Evolutionary conservation across 2,888 invertebrate genomes (phyloP).

Genomic region (Acrocera orbiculus): DNA sequence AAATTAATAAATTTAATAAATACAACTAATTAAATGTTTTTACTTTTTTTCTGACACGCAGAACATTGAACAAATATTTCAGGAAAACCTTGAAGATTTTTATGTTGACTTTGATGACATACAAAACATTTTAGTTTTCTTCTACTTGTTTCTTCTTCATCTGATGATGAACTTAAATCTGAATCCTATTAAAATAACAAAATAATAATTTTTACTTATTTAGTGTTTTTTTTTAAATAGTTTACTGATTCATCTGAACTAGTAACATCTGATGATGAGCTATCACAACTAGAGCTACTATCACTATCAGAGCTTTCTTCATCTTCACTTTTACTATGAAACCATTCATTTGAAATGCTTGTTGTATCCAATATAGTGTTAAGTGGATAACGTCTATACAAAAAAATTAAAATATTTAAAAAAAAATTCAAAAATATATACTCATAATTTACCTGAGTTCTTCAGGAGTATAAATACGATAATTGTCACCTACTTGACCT

Average conservation of each 20-base stretch:
- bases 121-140: slow-evolving; percentile 36
- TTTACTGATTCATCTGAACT: slow-evolving; percentile 14
- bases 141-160: slow-evolving; percentile 22
- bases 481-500: slow-evolving; percentile 88
- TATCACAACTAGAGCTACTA: slow-evolving; percentile 19
- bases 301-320: slow-evolving; percentile 26
- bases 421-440: background rate
- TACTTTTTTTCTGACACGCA: slow-evolving; percentile 39
- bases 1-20: slow-evolving; percentile 1
- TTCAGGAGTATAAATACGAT: slow-evolving; percentile 57
- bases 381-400: slow-evolving; percentile 66
- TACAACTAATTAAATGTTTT: slow-evolving; percentile 14
- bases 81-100: slow-evolving; percentile 39
- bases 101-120: slow-evolving; percentile 38
- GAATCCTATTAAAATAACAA: slow-evolving; percentile 11
- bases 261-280: slow-evolving; percentile 11
- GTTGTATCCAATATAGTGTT: slow-evolving; percentile 54
- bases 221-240: background rate
- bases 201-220: too few species aligned
- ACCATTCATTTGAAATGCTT: slow-evolving; percentile 11
- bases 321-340: slow-evolving; percentile 7
- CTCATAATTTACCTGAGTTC: slow-evolving; percentile 45
- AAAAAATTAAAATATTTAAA: slow-evolving; percentile 1
- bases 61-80: slow-evolving; percentile 43
- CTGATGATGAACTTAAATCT: slow-evolving; percentile 14